phyloP scores from a whole-genome alignment of 2,888 invertebrate genomes.

The Caenorhabditis imperialis region DNA sequence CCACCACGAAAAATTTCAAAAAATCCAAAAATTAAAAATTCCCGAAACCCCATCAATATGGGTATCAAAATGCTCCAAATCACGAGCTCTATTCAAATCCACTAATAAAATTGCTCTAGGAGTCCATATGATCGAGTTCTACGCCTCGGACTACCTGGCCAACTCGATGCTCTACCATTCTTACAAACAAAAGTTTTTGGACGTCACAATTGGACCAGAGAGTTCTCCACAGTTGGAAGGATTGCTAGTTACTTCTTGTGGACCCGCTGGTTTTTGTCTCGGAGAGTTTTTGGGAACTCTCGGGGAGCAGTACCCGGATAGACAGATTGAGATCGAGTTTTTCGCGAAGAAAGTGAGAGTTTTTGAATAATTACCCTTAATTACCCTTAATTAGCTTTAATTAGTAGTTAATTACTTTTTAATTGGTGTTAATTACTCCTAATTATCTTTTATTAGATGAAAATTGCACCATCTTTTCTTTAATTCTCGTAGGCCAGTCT shows the following conservation, averaged over 20 bases:
- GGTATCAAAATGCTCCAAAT: no score
- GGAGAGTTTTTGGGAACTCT: conserved; percentile 76
- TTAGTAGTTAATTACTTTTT: conserved; percentile 10
- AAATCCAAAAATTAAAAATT: no score
- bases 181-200: conserved; percentile 73
- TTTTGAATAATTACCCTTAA: conserved; percentile 15
- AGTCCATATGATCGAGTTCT: conserved; percentile 77
- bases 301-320: conserved; percentile 74
- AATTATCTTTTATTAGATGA: no score
- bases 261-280: conserved; percentile 73
- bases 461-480: no score
- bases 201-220: conserved; percentile 73
- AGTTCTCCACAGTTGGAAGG: conserved; percentile 67
- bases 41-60: no score
- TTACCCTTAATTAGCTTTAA: no score
- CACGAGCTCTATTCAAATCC: no score
- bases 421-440: no score
- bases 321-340: conserved; percentile 69
- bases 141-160: conserved; percentile 76
- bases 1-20: no score
- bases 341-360: conserved; percentile 58
- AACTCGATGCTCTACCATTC: conserved; percentile 78
- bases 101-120: no score
- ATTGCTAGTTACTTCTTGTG: conserved; percentile 74
- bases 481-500: no score